Conservation (phyloP, 2,888 invertebrate genomes). For the Barypeithes pellucidus region DNA sequence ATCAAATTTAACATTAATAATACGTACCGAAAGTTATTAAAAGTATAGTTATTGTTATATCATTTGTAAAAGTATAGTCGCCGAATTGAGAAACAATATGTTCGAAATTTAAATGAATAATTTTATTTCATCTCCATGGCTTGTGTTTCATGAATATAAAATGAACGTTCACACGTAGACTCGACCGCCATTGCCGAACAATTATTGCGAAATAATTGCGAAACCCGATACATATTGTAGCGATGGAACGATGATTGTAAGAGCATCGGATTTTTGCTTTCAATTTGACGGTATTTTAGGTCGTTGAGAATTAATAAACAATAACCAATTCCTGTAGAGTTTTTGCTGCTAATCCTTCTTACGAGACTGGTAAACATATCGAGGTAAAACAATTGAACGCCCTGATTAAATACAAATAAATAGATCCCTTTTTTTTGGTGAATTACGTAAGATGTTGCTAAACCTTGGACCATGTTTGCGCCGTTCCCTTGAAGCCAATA, state of each 20-base stretch:
- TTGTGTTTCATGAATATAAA: slow-evolving; percentile 33
- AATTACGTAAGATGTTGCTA: slow-evolving; percentile 25
- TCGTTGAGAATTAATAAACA: slow-evolving; percentile 4
- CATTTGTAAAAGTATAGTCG: no score
- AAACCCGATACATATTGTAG: slow-evolving; percentile 26
- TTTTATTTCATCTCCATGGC: slow-evolving; percentile 27
- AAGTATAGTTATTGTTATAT: no score
- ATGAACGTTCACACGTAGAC: slow-evolving; percentile 22
- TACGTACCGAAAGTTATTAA: no score
- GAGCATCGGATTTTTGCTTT: slow-evolving; percentile 22
- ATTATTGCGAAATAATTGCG: slow-evolving; percentile 27
- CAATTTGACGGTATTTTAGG: slow-evolving; percentile 14
- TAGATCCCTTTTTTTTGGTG: slow-evolving; percentile 11
- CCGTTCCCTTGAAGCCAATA: slow-evolving; percentile 39
- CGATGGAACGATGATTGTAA: slow-evolving; percentile 9
- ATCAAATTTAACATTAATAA: no score
- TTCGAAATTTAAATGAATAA: slow-evolving; percentile 26
- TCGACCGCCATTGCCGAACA: slow-evolving; percentile 11
- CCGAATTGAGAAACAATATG: slow-evolving; percentile 8
- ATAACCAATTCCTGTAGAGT: neutral
- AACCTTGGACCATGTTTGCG: slow-evolving; percentile 32
- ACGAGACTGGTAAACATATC: no score
- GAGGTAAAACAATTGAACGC: no score
- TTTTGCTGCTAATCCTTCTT: no score
- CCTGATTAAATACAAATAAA: slow-evolving; percentile 16